Base-by-base conservation (phyloP, 2,888 invertebrate species). In the Dryobotodes eremita region DNA sequence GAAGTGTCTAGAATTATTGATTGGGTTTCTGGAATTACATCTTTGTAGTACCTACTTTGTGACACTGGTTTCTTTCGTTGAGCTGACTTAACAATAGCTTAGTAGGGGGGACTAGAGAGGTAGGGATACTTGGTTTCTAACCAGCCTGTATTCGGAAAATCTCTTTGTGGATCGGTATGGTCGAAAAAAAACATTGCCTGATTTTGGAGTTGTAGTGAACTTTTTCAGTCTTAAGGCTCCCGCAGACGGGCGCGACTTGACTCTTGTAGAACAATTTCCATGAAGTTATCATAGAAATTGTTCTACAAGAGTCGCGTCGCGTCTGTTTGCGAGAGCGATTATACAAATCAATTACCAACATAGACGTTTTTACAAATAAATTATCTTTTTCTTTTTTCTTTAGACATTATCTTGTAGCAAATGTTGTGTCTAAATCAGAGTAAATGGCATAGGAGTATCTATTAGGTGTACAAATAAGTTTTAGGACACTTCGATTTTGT, bases 1-100 rank as follows among this genome's bases (percentile, higher is more conserved):
- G n/a, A 4, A 20, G 59, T 59, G 76, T 8, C 0, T 68, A 20
- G 82, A 81, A 83, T 85, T 42, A n/a, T 73, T 61, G 46, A 77
- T 68, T 46, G 13, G 1, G 0, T 0, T 4, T 73, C 31, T 72
- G 17, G 13, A 48, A 17, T 13, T 42, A 26, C 7, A 2, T 36
- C 50, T 64, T 53, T 59, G 31, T 36, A n/a, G 13, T 17, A 55
- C n/a, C 11, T 20, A 26, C 2, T 31, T 57, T 75, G 11, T 62
- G 46, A 15, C 8, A 26, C 4, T 26, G 15, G 50, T 26, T 26
- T 15, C 10, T 15, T 26, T 26, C 1, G 2, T 48, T 48, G 23
- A 68, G n/a, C 31, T 57, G 6, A 1, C 20, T 26, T 13, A 26
- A 15, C 10, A 23, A 10, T 23, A 23, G 6, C 20, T 59, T 42